Conservation (phyloP, 2,888 invertebrate genomes). For the Athripsodes cinereus region DNA sequence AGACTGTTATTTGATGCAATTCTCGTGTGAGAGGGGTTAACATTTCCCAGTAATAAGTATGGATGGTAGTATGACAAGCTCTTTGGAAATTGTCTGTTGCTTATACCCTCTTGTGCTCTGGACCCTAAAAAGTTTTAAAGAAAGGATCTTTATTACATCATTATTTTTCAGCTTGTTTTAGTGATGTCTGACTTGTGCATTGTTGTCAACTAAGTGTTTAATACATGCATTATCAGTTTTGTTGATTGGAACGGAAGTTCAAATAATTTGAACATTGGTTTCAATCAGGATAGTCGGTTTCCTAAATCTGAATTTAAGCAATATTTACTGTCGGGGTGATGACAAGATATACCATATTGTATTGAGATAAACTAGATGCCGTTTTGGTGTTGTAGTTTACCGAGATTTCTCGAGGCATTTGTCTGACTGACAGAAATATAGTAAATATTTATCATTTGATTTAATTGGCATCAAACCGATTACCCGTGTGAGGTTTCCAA, state of each 20-base stretch:
- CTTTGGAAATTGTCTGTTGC: too few species aligned
- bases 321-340: constrained; percentile 18
- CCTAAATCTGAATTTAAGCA: not conserved
- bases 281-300: constrained; percentile 10
- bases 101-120: too few species aligned
- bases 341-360: constrained; percentile 17
- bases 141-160: too few species aligned
- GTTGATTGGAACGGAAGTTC: not conserved
- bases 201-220: too few species aligned
- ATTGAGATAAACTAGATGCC: constrained; percentile 14
- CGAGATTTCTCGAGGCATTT: constrained; percentile 24
- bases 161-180: too few species aligned
- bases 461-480: constrained; percentile 6
- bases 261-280: not conserved
- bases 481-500: constrained; percentile 15
- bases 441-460: not conserved
- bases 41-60: too few species aligned
- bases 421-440: constrained; percentile 22
- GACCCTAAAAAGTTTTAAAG: too few species aligned
- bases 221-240: too few species aligned
- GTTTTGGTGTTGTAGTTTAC: constrained; percentile 12
- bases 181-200: too few species aligned
- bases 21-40: too few species aligned
- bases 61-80: too few species aligned
- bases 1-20: too few species aligned